Conservation (phyloP, 2,113 vertebrate species). For the Sylvietta virens region DNA sequence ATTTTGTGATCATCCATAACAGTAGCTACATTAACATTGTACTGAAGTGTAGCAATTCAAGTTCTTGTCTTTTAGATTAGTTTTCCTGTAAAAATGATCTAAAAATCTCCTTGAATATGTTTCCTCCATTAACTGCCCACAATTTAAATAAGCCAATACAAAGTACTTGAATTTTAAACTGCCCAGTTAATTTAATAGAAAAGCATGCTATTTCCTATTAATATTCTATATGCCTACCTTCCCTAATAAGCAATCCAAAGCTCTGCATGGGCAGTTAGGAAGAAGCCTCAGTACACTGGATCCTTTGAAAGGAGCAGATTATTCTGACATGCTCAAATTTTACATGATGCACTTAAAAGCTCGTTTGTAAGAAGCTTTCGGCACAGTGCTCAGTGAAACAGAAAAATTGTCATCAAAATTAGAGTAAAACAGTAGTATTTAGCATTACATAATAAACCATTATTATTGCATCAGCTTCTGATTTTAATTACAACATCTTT, state of each 20-base stretch:
- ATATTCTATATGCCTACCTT: slow-evolving; percentile 33
- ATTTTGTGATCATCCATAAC: slow-evolving; percentile 1
- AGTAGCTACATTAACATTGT: slow-evolving; percentile 33
- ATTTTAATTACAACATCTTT: background rate
- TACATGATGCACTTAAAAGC: slow-evolving; percentile 4
- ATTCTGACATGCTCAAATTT: slow-evolving; percentile 14
- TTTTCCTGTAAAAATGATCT: slow-evolving; percentile 39
- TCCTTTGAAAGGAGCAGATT: slow-evolving; percentile 21
- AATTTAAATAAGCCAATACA: background rate
- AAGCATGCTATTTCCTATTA: slow-evolving; percentile 8
- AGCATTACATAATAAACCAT: background rate
- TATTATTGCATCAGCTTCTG: background rate
- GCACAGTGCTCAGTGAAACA: background rate
- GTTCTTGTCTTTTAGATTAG: slow-evolving; percentile 23
- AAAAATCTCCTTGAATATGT: slow-evolving; percentile 46
- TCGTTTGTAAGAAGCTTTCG: slow-evolving; percentile 3
- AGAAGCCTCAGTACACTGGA: background rate
- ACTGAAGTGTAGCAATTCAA: slow-evolving; percentile 32
- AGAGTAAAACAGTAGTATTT: background rate
- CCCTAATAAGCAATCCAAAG: slow-evolving; percentile 54
- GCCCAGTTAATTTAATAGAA: slow-evolving; percentile 40
- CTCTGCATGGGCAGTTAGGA: background rate
- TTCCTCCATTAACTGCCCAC: slow-evolving; percentile 25
- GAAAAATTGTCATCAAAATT: background rate
- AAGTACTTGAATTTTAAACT: slow-evolving; percentile 38